Percentiles rank a stretch among this genome's conserved stretches.
These are phyloP conservation scores for Cacoxenus indagator DNA, from an alignment of 2,888 invertebrate genomes.

Conservation along the genomic window DNA sequence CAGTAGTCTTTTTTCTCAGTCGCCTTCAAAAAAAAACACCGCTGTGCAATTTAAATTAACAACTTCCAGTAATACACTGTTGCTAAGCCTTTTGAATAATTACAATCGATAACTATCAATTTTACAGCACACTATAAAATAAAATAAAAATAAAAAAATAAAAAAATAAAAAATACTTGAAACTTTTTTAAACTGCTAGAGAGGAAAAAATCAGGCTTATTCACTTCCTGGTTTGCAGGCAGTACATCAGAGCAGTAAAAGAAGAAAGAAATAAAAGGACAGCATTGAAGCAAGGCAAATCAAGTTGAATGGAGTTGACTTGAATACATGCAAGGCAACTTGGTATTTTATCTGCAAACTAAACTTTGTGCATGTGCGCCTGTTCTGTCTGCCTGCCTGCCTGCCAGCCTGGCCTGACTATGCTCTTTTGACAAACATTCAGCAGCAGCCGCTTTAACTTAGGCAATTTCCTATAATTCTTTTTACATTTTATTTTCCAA, in stretches of 20 bases:
- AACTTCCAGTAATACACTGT: neutral
- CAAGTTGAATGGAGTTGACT: neutral
- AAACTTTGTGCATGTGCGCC: constrained; percentile 16
- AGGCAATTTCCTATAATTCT: neutral
- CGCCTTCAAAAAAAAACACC: neutral
- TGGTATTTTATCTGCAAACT: constrained; percentile 8
- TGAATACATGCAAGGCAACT: neutral
- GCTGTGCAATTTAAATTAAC: neutral
- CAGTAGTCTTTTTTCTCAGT: constrained; percentile 25
- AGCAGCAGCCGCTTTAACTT: neutral
- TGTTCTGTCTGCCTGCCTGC: neutral
- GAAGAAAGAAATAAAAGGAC: neutral
- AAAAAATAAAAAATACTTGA: neutral
- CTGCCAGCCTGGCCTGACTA: constrained; percentile 30
- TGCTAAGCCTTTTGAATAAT: neutral
- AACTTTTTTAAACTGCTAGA: neutral
- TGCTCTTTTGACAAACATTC: constrained; percentile 36
- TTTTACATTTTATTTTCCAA: neutral
- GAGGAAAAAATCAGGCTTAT: constrained; percentile 3
- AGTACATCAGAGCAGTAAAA: neutral
- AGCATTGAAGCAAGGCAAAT: neutral
- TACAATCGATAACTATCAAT: constrained; percentile 1
- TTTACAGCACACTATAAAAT: neutral
- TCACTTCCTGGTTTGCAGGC: constrained; percentile 10
- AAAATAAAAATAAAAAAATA: neutral